Percentiles rank a stretch among this genome's conserved stretches.
phyloP scores from a whole-genome alignment of 1,140 invertebrate genomes.

The Zaprionus capensis region DNA sequence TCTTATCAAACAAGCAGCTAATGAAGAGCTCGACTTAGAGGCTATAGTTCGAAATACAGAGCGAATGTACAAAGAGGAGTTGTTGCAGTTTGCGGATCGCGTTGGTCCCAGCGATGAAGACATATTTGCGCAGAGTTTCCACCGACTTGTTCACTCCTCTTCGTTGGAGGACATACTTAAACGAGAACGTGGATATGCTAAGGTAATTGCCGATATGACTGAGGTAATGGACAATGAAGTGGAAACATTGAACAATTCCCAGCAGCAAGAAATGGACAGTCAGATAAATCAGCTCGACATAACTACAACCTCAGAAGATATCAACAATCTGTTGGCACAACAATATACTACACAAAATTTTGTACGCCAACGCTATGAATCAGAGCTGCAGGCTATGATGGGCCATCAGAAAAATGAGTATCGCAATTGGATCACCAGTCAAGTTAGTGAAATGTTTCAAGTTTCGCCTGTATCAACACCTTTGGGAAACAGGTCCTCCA shows the following conservation, averaged over 20 bases:
- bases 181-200: slow-evolving; percentile 91
- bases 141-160: slow-evolving; percentile 90
- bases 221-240: slow-evolving; percentile 88
- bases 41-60: slow-evolving; percentile 89
- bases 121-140: slow-evolving; percentile 93
- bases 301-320: slow-evolving; percentile 86
- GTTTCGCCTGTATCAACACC: slow-evolving; percentile 73
- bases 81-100: slow-evolving; percentile 88
- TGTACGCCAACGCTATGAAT: slow-evolving; percentile 91
- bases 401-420: slow-evolving; percentile 92
- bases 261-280: slow-evolving; percentile 86
- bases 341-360: slow-evolving; percentile 89
- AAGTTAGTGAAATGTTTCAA: slow-evolving; percentile 78
- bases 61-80: slow-evolving; percentile 89
- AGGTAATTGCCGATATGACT: slow-evolving; percentile 89
- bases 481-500: slow-evolving; percentile 82
- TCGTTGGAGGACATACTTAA: slow-evolving; percentile 91
- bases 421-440: slow-evolving; percentile 90
- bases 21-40: slow-evolving; percentile 87
- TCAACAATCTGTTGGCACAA: slow-evolving; percentile 89
- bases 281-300: slow-evolving; percentile 82
- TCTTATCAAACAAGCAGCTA: slow-evolving; percentile 85
- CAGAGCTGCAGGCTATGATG: slow-evolving; percentile 90
- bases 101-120: slow-evolving; percentile 91
- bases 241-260: slow-evolving; percentile 85